Base-by-base conservation (phyloP, 2,888 invertebrate genomes). In the Venusia cambrica region DNA sequence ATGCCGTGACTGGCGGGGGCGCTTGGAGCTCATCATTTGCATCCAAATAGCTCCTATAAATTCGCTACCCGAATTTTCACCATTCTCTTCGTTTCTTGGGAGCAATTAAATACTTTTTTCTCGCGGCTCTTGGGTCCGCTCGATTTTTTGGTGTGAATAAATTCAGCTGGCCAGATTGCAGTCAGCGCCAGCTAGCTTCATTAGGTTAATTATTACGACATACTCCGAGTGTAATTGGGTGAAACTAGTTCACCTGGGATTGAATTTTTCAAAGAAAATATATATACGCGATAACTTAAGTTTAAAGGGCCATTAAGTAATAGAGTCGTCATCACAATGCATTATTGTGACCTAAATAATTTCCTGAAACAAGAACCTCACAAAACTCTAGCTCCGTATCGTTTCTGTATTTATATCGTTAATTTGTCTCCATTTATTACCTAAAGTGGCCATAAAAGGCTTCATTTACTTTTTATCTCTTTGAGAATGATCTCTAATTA, bases 41-140 rank as follows among this genome's bases (percentile, higher is more conserved):
- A 84, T 85, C 78, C 78, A 84, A 84, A 85, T 83, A 80, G 83
- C 81, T 81, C 71, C 78, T 79, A 83, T 84, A 85, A 85, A 85
- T 84, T 85, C 80, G 75, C 77, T 74, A 75, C 78, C 77, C 83
- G 75, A 84, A 83, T 84, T 81, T 80, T 81, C 80, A 75, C 83
- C 79, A 78, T 77, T 74, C 79, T 69, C 70, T 63, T 54, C 65
- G 73, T 67, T 80, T 73, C 81, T 78, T 78, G 83, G 81, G 79
- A 80, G 79, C 84, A 83, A 85, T 85, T 85, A 83, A 81, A 81
- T 81, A 77, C 77, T 79, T 83, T 84, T 83, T 80, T 76, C 69
- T 66, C 54, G 35, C 60, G 62, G 64, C 66, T 58, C 62, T 66
- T 54, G 57, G 56, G 59, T 58, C 57, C 56, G 57, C 68, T 62